Percentiles rank a stretch among this genome's conserved stretches.
Evolutionary conservation across 1,140 invertebrate species (phyloP).

Genomic region (Choristoneura fumiferana): DNA sequence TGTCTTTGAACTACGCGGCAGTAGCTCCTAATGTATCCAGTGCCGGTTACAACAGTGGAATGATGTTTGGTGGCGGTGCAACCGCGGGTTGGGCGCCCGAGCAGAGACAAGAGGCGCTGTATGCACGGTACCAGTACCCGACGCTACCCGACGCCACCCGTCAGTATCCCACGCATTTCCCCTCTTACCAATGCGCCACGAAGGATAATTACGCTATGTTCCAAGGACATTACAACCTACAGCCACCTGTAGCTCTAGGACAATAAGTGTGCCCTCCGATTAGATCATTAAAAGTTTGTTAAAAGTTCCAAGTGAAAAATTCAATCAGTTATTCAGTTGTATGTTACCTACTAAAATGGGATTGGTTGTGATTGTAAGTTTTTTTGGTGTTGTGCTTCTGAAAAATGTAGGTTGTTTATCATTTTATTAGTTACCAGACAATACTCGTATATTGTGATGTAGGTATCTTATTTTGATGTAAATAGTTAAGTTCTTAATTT

Average conservation of each 20-base stretch:
- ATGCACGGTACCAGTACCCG: constrained; percentile 51
- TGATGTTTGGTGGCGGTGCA: constrained; percentile 40
- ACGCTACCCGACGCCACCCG: background rate
- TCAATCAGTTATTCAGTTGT: background rate
- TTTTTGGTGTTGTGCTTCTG: background rate
- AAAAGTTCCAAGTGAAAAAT: constrained; percentile 17
- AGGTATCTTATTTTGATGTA: background rate
- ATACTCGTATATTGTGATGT: constrained; percentile 8
- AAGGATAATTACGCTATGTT: constrained; percentile 75
- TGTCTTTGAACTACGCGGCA: constrained; percentile 46
- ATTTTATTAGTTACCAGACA: constrained; percentile 7
- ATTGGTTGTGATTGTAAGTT: background rate
- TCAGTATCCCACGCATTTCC: constrained; percentile 57
- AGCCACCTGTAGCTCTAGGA: constrained; percentile 70
- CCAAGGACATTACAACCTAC: constrained; percentile 73
- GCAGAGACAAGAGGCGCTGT: constrained; percentile 51
- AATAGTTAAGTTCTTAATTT: background rate
- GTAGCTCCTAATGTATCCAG: constrained; percentile 45
- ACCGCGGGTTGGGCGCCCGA: constrained; percentile 53
- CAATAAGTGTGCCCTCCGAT: constrained; percentile 43
- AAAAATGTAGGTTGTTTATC: constrained; percentile 1
- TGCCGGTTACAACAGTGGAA: constrained; percentile 40
- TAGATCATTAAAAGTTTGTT: constrained; percentile 21
- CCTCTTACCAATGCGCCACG: constrained; percentile 65
- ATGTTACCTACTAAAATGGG: background rate